These are phyloP conservation scores for rat (Rattus norvegicus) DNA, from an alignment of 2,113 vertebrate genomes.

Conservation along the genomic window DNA sequence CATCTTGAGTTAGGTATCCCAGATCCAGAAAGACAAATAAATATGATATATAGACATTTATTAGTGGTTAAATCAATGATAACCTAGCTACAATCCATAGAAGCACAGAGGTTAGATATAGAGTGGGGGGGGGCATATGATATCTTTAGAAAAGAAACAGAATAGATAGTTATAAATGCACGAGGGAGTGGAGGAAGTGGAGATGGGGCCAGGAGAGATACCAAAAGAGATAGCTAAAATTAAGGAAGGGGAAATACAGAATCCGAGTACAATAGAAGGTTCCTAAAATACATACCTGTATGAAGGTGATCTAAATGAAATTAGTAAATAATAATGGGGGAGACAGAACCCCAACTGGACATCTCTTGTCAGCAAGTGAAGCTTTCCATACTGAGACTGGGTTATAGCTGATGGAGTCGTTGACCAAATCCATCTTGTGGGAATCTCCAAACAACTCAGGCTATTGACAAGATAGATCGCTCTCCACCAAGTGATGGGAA, in stretches of 20 bases:
- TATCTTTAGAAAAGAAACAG: background rate
- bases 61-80: background rate
- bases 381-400: background rate
- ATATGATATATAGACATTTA: background rate
- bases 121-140: background rate
- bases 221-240: background rate
- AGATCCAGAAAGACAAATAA: background rate
- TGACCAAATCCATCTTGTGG: background rate
- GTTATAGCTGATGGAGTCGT: background rate
- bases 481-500: background rate
- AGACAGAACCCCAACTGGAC: background rate
- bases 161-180: background rate
- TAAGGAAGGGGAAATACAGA: background rate
- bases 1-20: background rate
- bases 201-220: background rate
- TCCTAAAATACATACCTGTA: background rate
- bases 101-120: background rate
- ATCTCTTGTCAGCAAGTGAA: background rate
- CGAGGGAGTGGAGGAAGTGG: background rate
- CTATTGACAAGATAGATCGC: background rate
- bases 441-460: background rate
- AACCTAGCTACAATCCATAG: background rate
- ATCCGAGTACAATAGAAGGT: background rate
- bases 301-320: background rate
- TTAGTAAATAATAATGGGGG: background rate